Evolutionary conservation across 2,888 invertebrate species (phyloP).

Genomic region (Operophtera brumata): DNA sequence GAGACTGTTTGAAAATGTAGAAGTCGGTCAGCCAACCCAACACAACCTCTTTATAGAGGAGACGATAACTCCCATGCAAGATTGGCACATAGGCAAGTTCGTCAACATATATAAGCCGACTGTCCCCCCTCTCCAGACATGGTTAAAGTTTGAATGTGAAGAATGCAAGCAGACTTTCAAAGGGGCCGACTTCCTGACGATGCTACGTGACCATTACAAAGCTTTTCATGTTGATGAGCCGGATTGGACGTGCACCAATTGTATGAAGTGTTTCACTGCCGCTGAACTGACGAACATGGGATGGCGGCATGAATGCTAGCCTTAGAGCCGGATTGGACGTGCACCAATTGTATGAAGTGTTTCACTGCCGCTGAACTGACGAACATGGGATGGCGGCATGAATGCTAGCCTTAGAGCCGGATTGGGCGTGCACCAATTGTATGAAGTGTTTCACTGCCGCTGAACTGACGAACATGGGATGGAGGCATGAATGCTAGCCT

Average conservation of each 20-base stretch:
- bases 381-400: slow-evolving; percentile 1
- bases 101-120: neutral
- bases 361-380: slow-evolving; percentile 10
- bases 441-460: slow-evolving; percentile 23
- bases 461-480: neutral
- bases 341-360: slow-evolving; percentile 24
- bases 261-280: slow-evolving; percentile 25
- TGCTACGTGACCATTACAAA: slow-evolving; percentile 45
- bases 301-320: slow-evolving; percentile 2
- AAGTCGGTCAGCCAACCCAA: slow-evolving; percentile 5
- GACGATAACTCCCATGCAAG: slow-evolving; percentile 38
- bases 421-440: slow-evolving; percentile 42
- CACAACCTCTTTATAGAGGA: slow-evolving; percentile 58
- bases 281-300: neutral
- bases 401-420: slow-evolving; percentile 35
- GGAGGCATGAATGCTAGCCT: slow-evolving; percentile 1
- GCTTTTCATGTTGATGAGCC: slow-evolving; percentile 45
- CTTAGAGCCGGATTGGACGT: slow-evolving; percentile 50
- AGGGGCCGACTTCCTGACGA: slow-evolving; percentile 20
- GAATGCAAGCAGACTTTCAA: slow-evolving; percentile 41
- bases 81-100: slow-evolving; percentile 31
- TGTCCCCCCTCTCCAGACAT: slow-evolving; percentile 9
- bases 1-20: slow-evolving; percentile 44
- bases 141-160: slow-evolving; percentile 48
- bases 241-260: slow-evolving; percentile 42